Percentiles rank a stretch among this genome's conserved stretches.
These are phyloP conservation scores for Calidris pygmaea DNA, from an alignment of 2,113 vertebrate genomes.

Conservation along the genomic window DNA sequence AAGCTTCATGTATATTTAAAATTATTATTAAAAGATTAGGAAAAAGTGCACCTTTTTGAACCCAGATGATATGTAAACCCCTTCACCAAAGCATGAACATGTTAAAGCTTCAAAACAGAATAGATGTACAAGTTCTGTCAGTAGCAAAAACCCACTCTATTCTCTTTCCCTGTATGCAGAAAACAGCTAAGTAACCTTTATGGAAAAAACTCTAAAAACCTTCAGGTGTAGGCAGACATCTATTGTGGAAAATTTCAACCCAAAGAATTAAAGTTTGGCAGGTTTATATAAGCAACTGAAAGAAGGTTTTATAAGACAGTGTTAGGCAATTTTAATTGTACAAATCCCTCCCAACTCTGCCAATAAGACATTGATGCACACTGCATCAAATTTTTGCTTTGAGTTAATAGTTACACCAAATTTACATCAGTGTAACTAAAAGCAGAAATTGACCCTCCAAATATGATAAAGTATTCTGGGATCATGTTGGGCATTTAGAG, in stretches of 20 bases:
- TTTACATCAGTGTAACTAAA: neutral
- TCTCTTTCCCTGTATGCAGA: neutral
- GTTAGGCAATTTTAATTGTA: neutral
- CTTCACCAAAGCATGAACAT: neutral
- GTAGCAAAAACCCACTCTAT: neutral
- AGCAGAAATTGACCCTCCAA: neutral
- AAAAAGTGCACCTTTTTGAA: neutral
- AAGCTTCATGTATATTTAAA: neutral
- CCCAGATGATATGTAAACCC: neutral
- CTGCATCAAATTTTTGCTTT: neutral
- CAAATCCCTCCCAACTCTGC: neutral
- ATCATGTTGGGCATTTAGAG: neutral
- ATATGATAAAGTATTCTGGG: neutral
- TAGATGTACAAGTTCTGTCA: neutral
- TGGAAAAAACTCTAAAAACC: neutral
- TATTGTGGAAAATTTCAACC: neutral
- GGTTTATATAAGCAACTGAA: neutral
- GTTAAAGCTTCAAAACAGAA: neutral
- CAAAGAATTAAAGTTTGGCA: neutral
- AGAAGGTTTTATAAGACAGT: neutral
- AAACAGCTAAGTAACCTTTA: neutral
- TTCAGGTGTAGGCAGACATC: neutral
- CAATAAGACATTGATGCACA: neutral
- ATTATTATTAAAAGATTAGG: neutral
- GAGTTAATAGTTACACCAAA: neutral